These are phyloP conservation scores for Wiebesia pumilae DNA, from an alignment of 1,140 invertebrate species.

Conservation along the genomic window DNA sequence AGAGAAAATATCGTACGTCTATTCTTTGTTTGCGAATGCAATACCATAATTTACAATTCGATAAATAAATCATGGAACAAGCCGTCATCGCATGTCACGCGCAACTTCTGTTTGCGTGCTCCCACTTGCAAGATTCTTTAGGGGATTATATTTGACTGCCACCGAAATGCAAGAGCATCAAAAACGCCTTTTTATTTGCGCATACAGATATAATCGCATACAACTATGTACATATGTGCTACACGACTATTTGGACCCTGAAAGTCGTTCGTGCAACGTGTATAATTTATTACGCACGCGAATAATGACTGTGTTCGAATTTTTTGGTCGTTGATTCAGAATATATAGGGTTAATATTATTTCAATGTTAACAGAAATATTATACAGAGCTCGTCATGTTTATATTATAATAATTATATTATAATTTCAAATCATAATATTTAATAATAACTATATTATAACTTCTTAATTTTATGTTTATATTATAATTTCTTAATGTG, in stretches of 20 bases:
- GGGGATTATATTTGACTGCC: conserved; percentile 3
- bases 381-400: too few species aligned
- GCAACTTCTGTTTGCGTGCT: background rate
- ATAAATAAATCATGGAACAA: conserved; percentile 10
- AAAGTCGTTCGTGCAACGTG: background rate
- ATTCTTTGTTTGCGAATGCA: background rate
- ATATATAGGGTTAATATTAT: background rate
- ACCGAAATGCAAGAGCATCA: background rate
- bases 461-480: too few species aligned
- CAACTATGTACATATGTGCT: background rate
- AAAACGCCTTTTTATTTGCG: conserved; percentile 15
- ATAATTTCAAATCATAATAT: too few species aligned
- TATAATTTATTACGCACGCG: conserved; percentile 11
- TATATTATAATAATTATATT: too few species aligned
- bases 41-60: background rate
- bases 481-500: too few species aligned
- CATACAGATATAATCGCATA: background rate
- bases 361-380: too few species aligned
- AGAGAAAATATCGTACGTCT: background rate
- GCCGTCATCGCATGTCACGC: background rate
- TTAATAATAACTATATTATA: too few species aligned
- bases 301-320: background rate
- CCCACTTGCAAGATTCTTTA: conserved; percentile 58
- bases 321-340: background rate
- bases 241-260: background rate